Conservation (phyloP, 1,140 invertebrate genomes). For the Papilio polytes region DNA sequence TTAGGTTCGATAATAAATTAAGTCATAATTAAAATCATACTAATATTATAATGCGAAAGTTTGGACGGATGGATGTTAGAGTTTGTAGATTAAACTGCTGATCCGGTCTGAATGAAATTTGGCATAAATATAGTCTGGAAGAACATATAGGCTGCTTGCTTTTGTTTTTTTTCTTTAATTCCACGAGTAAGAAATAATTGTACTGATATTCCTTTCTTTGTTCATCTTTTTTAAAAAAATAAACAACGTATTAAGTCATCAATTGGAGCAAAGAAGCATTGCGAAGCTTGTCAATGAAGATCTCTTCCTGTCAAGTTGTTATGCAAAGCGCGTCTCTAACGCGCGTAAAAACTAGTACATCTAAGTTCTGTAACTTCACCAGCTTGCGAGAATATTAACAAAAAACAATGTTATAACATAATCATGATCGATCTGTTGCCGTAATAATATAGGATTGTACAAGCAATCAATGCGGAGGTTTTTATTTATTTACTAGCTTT, state of each 20-base stretch:
- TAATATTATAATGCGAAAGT: too few species aligned
- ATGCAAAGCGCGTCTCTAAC: conserved; percentile 15
- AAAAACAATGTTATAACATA: not conserved
- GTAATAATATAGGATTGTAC: not conserved
- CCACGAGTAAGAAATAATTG: too few species aligned
- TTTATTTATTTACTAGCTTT: not conserved
- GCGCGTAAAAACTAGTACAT: conserved; percentile 2
- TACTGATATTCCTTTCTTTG: too few species aligned
- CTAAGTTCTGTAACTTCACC: not conserved
- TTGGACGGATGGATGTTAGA: too few species aligned
- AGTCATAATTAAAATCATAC: too few species aligned
- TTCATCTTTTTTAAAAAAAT: not conserved
- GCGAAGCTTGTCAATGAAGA: conserved; percentile 13
- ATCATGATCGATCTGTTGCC: not conserved
- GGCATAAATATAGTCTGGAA: too few species aligned
- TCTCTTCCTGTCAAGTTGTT: conserved; percentile 13
- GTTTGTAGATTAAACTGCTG: too few species aligned
- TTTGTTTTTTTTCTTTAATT: too few species aligned
- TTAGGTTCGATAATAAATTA: too few species aligned
- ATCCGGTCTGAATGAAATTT: too few species aligned
- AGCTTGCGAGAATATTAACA: conserved; percentile 11
- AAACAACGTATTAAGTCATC: not conserved
- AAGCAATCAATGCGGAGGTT: not conserved
- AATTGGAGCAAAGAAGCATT: not conserved
- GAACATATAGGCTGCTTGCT: too few species aligned